A percentile compares a stretch with the other conserved stretches of the same genome.
Conservation (phyloP, 2,113 vertebrate species). For the Ciconia boyciana region DNA sequence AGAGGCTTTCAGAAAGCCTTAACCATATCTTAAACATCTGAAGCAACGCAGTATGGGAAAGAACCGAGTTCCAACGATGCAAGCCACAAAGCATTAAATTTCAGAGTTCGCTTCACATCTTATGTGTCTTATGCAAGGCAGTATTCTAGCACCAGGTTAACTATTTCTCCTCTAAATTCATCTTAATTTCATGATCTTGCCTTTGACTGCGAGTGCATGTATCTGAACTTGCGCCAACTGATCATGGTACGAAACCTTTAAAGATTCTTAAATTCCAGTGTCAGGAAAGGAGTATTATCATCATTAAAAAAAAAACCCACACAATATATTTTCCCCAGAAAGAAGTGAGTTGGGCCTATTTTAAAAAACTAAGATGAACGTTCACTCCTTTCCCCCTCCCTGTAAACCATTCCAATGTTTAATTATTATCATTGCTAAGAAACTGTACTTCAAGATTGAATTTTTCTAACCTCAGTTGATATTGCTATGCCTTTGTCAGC, state of each 20-base stretch:
- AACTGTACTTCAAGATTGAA: background rate
- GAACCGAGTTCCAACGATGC: constrained; percentile 12
- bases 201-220: background rate
- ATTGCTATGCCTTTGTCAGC: constrained; percentile 31
- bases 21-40: constrained; percentile 31
- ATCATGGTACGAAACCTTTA: background rate
- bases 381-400: background rate
- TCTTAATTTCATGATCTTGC: background rate
- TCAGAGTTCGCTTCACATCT: constrained; percentile 24
- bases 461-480: constrained; percentile 23
- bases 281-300: background rate
- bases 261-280: background rate
- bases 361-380: background rate
- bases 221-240: background rate
- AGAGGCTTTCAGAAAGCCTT: constrained; percentile 31
- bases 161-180: constrained; percentile 2
- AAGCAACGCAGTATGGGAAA: constrained; percentile 23
- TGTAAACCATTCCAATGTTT: background rate
- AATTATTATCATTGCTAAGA: background rate
- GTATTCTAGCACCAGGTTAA: background rate
- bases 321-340: background rate
- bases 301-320: background rate
- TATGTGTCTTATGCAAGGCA: background rate
- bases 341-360: background rate
- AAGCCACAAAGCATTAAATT: constrained; percentile 30